These are phyloP conservation scores for Grus americana DNA, from an alignment of 2,113 vertebrate genomes.

Conservation along the genomic window DNA sequence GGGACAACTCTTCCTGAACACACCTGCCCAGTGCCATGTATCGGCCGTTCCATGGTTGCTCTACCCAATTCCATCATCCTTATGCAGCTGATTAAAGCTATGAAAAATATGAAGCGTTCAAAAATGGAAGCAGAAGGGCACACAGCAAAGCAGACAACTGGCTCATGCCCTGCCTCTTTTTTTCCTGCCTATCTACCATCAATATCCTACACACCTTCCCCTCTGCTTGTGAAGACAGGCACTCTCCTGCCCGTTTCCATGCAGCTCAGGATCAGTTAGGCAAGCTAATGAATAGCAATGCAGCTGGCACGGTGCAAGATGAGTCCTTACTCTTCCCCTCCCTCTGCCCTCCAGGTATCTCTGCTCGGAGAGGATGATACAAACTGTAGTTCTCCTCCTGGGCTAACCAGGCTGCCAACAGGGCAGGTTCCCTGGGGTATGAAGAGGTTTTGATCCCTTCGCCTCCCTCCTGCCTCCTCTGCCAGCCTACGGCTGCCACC, in stretches of 20 bases:
- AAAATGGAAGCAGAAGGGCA: not conserved
- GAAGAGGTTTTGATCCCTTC: not conserved
- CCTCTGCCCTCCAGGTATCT: not conserved
- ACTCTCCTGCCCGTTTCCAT: not conserved
- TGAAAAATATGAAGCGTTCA: not conserved
- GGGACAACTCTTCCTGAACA: not conserved
- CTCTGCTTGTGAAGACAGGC: conserved; percentile 22
- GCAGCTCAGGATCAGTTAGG: not conserved
- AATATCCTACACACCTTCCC: not conserved
- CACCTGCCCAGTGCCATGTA: not conserved
- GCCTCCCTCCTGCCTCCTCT: not conserved
- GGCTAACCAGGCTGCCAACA: not conserved
- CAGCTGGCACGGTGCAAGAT: not conserved
- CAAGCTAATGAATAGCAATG: not conserved
- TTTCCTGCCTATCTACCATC: not conserved
- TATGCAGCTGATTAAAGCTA: not conserved
- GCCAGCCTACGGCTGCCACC: not conserved
- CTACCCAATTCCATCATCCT: not conserved
- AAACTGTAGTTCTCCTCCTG: not conserved
- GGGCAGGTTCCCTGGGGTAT: not conserved
- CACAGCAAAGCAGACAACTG: not conserved
- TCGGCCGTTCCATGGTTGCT: not conserved
- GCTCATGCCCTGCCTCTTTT: not conserved
- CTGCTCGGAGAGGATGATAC: not conserved
- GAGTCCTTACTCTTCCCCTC: not conserved